Base-by-base conservation (phyloP, 2,797 vertebrate species). In the Etheostoma nigrum region DNA sequence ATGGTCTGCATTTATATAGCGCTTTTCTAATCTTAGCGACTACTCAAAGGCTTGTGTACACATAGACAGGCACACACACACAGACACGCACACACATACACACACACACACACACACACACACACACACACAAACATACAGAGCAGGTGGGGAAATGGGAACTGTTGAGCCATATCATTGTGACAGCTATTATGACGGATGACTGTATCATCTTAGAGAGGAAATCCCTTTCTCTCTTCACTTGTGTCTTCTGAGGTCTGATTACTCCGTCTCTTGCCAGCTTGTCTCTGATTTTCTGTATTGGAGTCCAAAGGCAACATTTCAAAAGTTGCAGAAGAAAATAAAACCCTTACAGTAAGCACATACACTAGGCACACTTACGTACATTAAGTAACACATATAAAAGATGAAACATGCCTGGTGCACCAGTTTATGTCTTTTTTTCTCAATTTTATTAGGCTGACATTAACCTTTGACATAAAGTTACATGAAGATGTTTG, bases 101-200 rank as follows among this genome's bases (percentile, higher is more conserved):
- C 73, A 83, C 81, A 79, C 61, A 82, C 78, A 78, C 59, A 78
- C 84, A 84, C 30, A 85, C 71, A 69, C 8, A 44, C 36, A 52
- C 67, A 40, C 8, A 44, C 73, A 83, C 81, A 81, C 58, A 82
- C 77, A 78, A 59, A 78, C 83, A 84, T 36, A 85, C 73, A 70
- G 72, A 77, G 83, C 81, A 87, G 79, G 86, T 70, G 79, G 74
- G 72, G 78, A 91, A 91, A 91, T 81, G 71, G 79, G 79, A 94
- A 83, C 85, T 75, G 75, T 44, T 93, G 91, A 93, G 91, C 92
- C 90, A 77, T 87, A 89, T 87, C 86, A 74, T 44, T 73, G 75
- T 91, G 92, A 93, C 91, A 91, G 84, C 82, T 75, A 89, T 91
- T 83, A 89, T 93, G 91, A 93, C 90, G 62, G 88, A 93, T 93